Conservation (phyloP, 2,888 invertebrate species). For the Erynnis tages region DNA sequence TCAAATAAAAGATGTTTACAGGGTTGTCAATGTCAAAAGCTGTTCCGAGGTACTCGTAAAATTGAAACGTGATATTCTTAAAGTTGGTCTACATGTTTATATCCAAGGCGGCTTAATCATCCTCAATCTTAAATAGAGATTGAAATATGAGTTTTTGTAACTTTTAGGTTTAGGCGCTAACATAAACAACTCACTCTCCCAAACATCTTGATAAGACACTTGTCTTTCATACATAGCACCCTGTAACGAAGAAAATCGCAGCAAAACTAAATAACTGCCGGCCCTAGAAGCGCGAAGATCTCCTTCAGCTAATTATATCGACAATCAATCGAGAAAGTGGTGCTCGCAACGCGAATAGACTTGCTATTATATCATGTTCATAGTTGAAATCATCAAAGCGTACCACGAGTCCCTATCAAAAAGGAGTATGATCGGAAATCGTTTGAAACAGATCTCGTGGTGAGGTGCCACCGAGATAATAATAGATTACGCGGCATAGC, state of each 20-base stretch:
- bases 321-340: constrained; percentile 61
- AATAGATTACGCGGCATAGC: constrained; percentile 32
- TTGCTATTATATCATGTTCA: constrained; percentile 43
- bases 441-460: neutral
- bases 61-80: too few species aligned
- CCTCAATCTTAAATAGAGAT: too few species aligned
- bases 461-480: constrained; percentile 17
- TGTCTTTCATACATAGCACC: too few species aligned
- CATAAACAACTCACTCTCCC: neutral
- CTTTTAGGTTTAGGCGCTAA: too few species aligned
- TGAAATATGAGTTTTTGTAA: too few species aligned
- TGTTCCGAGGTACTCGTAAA: neutral
- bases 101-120: too few species aligned
- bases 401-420: neutral
- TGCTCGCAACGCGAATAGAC: constrained; percentile 50
- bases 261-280: constrained; percentile 15
- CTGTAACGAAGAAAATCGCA: neutral
- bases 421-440: constrained; percentile 10
- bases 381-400: constrained; percentile 14
- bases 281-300: constrained; percentile 28
- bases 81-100: too few species aligned
- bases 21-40: neutral
- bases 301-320: constrained; percentile 53
- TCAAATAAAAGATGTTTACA: constrained; percentile 24
- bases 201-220: neutral